These are phyloP conservation scores for Sander lucioperca DNA, from an alignment of 2,113 vertebrate genomes.

Conservation along the genomic window DNA sequence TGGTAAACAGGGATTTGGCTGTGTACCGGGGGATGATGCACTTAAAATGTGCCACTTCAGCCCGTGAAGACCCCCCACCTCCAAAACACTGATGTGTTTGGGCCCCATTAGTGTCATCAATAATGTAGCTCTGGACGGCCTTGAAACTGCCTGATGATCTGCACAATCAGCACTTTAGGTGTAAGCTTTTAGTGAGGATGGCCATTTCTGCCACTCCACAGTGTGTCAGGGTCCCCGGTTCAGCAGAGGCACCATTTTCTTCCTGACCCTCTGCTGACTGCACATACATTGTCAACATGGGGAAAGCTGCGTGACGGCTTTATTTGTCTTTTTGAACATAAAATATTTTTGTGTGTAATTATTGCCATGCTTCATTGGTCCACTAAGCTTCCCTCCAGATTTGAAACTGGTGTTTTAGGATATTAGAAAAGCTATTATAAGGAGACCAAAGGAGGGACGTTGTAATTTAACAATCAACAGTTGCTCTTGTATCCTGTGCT, in stretches of 20 bases:
- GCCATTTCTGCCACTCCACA: conserved; percentile 9
- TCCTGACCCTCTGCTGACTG: conserved; percentile 30
- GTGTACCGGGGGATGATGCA: conserved; percentile 17
- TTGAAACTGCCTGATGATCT: conserved; percentile 52
- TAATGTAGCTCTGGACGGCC: conserved; percentile 76
- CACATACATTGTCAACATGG: conserved; percentile 20
- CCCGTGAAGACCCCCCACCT: conserved; percentile 34
- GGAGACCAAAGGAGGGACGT: conserved; percentile 5
- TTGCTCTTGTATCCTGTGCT: not conserved
- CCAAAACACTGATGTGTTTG: conserved; percentile 37
- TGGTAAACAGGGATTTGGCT: conserved; percentile 12
- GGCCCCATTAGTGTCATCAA: conserved; percentile 80
- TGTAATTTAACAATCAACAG: conserved; percentile 33
- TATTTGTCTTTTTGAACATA: conserved; percentile 44
- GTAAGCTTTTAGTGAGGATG: conserved; percentile 55
- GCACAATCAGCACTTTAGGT: conserved; percentile 71
- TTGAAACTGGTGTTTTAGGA: conserved; percentile 63
- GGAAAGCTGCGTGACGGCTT: conserved; percentile 28
- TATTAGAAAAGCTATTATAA: conserved; percentile 16
- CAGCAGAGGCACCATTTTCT: not conserved
- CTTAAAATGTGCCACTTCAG: conserved; percentile 65
- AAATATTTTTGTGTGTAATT: conserved; percentile 55
- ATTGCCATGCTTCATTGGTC: not conserved
- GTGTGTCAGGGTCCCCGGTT: conserved; percentile 9
- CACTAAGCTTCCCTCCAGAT: conserved; percentile 21